Conservation (phyloP, 1,140 invertebrate species). For the Globodera rostochiensis region DNA sequence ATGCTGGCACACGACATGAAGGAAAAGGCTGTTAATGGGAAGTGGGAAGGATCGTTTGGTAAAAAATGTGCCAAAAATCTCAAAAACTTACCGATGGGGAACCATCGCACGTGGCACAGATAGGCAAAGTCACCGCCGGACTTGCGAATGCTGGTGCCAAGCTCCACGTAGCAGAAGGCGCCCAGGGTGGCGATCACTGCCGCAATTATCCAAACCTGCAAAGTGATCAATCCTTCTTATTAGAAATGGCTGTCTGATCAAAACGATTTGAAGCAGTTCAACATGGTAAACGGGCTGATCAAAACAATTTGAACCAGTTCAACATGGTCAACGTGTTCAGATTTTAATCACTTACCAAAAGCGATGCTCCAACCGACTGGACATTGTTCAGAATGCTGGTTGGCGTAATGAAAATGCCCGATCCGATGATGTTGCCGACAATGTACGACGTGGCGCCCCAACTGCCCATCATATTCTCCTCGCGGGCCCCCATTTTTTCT, state of each 20-base stretch:
- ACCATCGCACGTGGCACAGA: conserved; percentile 54
- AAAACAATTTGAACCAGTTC: too few species aligned
- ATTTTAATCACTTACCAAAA: neutral
- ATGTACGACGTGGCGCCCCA: conserved; percentile 41
- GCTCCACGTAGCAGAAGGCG: conserved; percentile 45
- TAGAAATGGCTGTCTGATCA: too few species aligned
- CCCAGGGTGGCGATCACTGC: conserved; percentile 36
- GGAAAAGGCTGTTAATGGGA: conserved; percentile 34
- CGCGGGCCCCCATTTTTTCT: neutral
- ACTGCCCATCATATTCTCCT: conserved; percentile 34
- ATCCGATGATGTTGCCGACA: conserved; percentile 41
- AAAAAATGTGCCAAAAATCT: conserved; percentile 12
- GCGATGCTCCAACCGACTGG: conserved; percentile 32
- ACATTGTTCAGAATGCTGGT: conserved; percentile 35
- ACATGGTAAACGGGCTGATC: too few species aligned
- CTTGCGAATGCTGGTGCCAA: conserved; percentile 51
- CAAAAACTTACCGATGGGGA: conserved; percentile 1
- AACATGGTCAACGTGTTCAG: too few species aligned
- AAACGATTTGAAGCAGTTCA: too few species aligned
- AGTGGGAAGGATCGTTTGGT: conserved; percentile 17
- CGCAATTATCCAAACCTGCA: conserved; percentile 31
- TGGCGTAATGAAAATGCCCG: conserved; percentile 45
- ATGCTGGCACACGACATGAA: conserved; percentile 50
- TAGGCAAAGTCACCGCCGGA: conserved; percentile 56
- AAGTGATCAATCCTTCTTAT: neutral